Percentiles rank a stretch among this genome's conserved stretches.
Conservation (phyloP, 2,113 vertebrate species). For the Rhinopomastus cyanomelas region DNA sequence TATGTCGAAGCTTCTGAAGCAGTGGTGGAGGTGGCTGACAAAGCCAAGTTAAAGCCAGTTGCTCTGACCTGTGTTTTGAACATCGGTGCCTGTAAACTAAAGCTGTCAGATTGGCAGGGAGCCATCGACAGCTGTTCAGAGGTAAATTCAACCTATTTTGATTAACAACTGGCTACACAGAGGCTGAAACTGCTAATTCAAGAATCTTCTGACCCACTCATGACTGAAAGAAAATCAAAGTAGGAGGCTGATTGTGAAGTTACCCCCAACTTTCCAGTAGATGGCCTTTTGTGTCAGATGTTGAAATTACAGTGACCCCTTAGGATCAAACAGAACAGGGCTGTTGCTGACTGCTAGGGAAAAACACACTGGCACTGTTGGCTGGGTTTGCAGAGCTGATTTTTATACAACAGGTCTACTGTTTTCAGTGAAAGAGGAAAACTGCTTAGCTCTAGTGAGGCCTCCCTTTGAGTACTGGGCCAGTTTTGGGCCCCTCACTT, state of each 20-base stretch:
- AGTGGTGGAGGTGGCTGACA: conserved; percentile 72
- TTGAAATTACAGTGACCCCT: not conserved
- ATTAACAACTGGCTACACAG: not conserved
- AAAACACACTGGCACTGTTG: too few species aligned
- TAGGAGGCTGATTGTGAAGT: not conserved
- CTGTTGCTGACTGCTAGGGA: not conserved
- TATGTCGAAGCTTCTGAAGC: conserved; percentile 85
- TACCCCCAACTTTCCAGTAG: not conserved
- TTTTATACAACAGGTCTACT: not conserved
- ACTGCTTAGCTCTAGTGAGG: not conserved
- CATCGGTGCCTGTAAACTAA: conserved; percentile 90
- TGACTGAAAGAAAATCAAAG: not conserved
- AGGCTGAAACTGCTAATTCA: not conserved
- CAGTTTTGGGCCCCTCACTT: too few species aligned
- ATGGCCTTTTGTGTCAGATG: not conserved
- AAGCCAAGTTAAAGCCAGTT: conserved; percentile 80
- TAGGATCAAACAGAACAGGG: not conserved
- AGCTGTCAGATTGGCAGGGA: conserved; percentile 88
- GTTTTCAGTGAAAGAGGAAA: not conserved
- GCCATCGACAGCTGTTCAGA: conserved; percentile 88
- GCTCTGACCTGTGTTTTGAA: conserved; percentile 91
- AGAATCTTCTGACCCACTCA: not conserved
- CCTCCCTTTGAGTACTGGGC: too few species aligned
- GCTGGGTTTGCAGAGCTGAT: not conserved
- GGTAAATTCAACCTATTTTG: conserved; percentile 71